These are phyloP conservation scores for Mimas tiliae DNA, from an alignment of 2,888 invertebrate genomes.

Conservation along the genomic window DNA sequence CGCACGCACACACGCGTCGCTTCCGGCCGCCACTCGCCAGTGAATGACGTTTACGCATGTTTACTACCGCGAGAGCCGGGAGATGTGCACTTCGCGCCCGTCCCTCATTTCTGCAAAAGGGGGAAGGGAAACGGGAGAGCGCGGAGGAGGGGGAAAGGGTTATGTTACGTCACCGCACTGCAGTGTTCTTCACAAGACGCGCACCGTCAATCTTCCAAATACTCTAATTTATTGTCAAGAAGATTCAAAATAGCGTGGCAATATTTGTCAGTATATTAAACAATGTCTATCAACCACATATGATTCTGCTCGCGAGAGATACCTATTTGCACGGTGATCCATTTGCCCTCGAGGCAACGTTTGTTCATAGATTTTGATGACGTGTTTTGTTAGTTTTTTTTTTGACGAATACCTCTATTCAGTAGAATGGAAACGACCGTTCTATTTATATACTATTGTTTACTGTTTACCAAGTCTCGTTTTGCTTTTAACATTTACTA, in stretches of 20 bases:
- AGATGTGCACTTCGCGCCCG: constrained; percentile 55
- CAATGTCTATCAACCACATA: no score
- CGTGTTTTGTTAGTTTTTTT: background rate
- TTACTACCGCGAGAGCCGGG: constrained; percentile 60
- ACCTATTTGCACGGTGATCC: no score
- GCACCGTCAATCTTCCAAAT: no score
- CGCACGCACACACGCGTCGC: constrained; percentile 52
- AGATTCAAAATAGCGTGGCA: no score
- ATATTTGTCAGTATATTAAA: no score
- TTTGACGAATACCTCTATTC: background rate
- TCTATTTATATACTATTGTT: constrained; percentile 1
- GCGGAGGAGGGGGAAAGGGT: background rate
- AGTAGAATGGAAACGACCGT: background rate
- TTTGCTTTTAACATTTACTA: background rate
- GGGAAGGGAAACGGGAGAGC: background rate
- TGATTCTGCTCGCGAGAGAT: no score
- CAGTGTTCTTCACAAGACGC: background rate
- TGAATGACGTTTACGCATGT: constrained; percentile 79
- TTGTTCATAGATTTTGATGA: no score
- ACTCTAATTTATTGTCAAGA: no score
- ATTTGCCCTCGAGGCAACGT: no score
- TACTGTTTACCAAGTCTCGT: constrained; percentile 7
- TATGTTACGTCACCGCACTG: constrained; percentile 61
- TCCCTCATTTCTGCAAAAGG: constrained; percentile 65
- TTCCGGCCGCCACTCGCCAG: constrained; percentile 71